These are phyloP conservation scores for Labroides dimidiatus DNA, from an alignment of 2,797 vertebrate species.

Conservation along the genomic window DNA sequence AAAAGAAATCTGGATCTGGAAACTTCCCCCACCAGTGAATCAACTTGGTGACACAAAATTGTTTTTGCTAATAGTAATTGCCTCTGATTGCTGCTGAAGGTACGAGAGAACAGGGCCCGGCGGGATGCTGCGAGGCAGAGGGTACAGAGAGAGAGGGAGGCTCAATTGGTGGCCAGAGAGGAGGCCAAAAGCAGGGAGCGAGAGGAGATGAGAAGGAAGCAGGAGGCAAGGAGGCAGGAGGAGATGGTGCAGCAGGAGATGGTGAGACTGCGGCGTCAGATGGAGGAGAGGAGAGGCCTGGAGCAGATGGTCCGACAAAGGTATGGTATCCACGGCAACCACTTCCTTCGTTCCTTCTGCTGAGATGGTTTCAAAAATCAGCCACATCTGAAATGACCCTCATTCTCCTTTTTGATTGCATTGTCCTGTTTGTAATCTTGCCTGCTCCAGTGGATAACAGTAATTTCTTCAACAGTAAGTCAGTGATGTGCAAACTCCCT, in stretches of 20 bases:
- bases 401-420: constrained; percentile 21
- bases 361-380: constrained; percentile 1
- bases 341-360: constrained; percentile 3
- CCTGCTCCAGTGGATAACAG: constrained; percentile 3
- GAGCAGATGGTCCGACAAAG: constrained; percentile 82
- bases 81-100: constrained; percentile 74
- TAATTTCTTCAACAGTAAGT: constrained; percentile 10
- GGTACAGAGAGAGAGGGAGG: constrained; percentile 79
- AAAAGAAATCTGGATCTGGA: background rate
- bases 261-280: constrained; percentile 88
- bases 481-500: constrained; percentile 8
- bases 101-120: constrained; percentile 89
- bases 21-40: background rate
- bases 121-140: constrained; percentile 83
- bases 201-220: constrained; percentile 81
- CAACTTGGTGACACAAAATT: background rate
- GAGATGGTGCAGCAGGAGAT: constrained; percentile 90
- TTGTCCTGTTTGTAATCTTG: background rate
- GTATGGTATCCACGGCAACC: constrained; percentile 77
- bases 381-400: constrained; percentile 4
- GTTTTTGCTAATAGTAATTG: constrained; percentile 31
- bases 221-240: constrained; percentile 85
- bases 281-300: constrained; percentile 83
- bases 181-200: constrained; percentile 83
- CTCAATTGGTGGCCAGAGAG: constrained; percentile 77